Evolutionary conservation across 2,113 vertebrate species (phyloP).

Genomic region (Odocoileus hemionus): DNA sequence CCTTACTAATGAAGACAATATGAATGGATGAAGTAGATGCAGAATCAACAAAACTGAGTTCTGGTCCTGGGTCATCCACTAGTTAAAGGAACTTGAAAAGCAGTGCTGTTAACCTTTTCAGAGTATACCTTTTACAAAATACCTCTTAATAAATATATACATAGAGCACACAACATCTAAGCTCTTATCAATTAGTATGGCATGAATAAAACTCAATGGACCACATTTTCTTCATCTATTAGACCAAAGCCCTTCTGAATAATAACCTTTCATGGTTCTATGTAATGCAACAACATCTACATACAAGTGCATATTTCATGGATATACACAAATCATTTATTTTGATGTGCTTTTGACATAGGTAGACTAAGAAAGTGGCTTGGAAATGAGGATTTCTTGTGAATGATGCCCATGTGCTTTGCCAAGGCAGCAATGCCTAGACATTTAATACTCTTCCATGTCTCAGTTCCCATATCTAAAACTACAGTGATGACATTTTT

Average conservation of each 20-base stretch:
- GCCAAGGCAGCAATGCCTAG: neutral
- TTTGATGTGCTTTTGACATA: neutral
- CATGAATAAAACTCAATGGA: neutral
- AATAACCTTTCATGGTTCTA: neutral
- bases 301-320: neutral
- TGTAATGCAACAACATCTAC: neutral
- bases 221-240: neutral
- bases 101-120: neutral
- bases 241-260: neutral
- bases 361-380: neutral
- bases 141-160: neutral
- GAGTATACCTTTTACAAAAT: neutral
- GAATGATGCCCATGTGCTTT: neutral
- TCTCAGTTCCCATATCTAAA: constrained; percentile 17
- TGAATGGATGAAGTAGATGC: neutral
- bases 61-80: neutral
- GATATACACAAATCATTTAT: neutral
- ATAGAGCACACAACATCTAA: neutral
- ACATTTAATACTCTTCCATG: neutral
- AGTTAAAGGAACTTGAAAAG: neutral
- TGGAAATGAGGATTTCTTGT: neutral
- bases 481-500: constrained; percentile 19
- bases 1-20: neutral
- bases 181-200: neutral
- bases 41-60: neutral